Base-by-base conservation (phyloP, 2,797 vertebrate genomes). In the Poeciliopsis gracilis region DNA sequence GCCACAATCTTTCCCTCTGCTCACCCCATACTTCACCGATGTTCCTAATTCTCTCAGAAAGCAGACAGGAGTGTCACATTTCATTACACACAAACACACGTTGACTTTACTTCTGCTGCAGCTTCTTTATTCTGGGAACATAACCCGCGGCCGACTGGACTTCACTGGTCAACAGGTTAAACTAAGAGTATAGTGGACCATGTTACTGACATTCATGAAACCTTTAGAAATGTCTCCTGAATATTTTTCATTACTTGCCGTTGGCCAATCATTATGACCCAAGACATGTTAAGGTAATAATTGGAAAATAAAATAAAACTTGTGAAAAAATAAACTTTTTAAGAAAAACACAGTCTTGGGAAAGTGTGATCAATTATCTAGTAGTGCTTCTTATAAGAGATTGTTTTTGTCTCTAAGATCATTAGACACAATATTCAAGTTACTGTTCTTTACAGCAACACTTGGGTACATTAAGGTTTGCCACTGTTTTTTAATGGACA, bases 1-100 rank as follows among this genome's bases (percentile, higher is more conserved):
- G 87, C 87, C 88, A 84, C 94, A 93, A 41, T 41, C 63, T 25
- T 5, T 67, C 63, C 38, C 3, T 67, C 63, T 67, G 36, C 20
- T 38, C 47, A 23, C 3, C 16, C 6, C 47, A n/a, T 6, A 5
- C 71, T 20, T 30, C n/a, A 2, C 74, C 77, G 36, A 76, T 84
- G 77, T 55, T 75, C 81, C 72, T 77, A 79, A 84, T 76, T 83
- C 79, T 82, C 79, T 67, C 78, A 79, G 86, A 82, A 84, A 81
- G 83, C 83, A 83, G 75, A 85, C 72, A 59, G 71, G 61, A 36
- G 81, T 79, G 81, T 87, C 78, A 12, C 77, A 85, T 72, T 61
- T 51, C 75, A 18, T 87, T 77, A 73, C 82, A 71, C 78, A 77
- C 77, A 81, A 75, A 78, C 66, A 77, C 78, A 41, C 69, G 28